These are phyloP conservation scores for Smutsia gigantea DNA, from an alignment of 2,797 vertebrate genomes.

Conservation along the genomic window DNA sequence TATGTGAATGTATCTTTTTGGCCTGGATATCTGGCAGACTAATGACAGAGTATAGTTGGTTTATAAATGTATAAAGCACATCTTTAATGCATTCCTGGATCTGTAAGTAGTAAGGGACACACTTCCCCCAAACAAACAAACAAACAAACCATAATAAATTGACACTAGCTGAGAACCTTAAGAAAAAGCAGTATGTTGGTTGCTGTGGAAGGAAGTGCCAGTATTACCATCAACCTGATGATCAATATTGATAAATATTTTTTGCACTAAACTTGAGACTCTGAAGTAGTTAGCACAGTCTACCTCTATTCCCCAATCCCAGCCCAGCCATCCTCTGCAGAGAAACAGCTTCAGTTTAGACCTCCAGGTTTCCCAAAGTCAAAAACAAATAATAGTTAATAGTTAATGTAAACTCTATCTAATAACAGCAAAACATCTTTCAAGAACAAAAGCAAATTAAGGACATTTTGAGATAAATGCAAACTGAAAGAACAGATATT, in stretches of 20 bases:
- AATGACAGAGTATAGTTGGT: neutral
- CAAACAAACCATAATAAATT: neutral
- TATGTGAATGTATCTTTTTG: neutral
- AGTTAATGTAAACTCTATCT: neutral
- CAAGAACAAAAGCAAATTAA: neutral
- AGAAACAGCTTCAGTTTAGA: neutral
- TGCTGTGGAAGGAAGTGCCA: neutral
- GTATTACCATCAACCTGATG: neutral
- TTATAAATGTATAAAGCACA: neutral
- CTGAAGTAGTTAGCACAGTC: neutral
- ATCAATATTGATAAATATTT: neutral
- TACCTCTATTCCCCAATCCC: rapidly evolving
- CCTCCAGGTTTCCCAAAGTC: neutral
- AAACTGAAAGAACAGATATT: neutral
- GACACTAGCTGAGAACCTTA: neutral
- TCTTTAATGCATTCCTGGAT: neutral
- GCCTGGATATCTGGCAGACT: neutral
- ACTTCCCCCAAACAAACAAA: neutral
- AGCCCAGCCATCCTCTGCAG: neutral
- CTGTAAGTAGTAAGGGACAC: neutral
- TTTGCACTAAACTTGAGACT: neutral
- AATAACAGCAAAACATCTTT: neutral
- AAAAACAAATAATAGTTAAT: neutral
- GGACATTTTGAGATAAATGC: neutral
- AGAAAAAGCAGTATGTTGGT: neutral